A percentile compares a stretch with the other conserved stretches of the same genome.
Evolutionary conservation across 2,888 invertebrate species (phyloP).

Genomic region (Nycteola revayana): DNA sequence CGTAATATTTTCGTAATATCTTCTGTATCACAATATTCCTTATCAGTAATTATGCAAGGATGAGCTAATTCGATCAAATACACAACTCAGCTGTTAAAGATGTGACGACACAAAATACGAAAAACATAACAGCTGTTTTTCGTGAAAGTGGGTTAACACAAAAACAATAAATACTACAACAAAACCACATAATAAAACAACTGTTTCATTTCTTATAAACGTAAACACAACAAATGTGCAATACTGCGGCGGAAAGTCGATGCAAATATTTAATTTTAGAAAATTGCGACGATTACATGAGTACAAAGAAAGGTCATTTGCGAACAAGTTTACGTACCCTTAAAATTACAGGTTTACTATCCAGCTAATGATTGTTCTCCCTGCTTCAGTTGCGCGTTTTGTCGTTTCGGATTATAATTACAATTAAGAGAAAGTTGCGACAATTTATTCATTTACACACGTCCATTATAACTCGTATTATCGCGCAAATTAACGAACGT

Average conservation of each 20-base stretch:
- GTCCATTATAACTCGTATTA: slow-evolving; percentile 52
- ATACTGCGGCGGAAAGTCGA: slow-evolving; percentile 12
- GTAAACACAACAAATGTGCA: neutral
- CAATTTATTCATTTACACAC: slow-evolving; percentile 44
- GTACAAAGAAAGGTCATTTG: slow-evolving; percentile 64
- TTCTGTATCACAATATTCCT: neutral
- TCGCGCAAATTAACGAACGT: slow-evolving; percentile 49
- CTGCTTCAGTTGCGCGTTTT: slow-evolving; percentile 14
- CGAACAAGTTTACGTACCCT: slow-evolving; percentile 45
- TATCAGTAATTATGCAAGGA: neutral
- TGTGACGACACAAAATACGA: no score
- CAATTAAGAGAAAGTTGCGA: slow-evolving; percentile 47
- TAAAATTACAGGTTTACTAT: slow-evolving; percentile 27
- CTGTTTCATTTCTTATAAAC: slow-evolving; percentile 3
- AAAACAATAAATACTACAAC: slow-evolving; percentile 21
- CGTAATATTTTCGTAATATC: no score
- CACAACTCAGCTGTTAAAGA: slow-evolving; percentile 54
- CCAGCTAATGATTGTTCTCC: slow-evolving; percentile 17
- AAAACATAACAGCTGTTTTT: slow-evolving; percentile 72
- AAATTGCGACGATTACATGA: slow-evolving; percentile 49
- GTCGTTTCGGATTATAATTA: slow-evolving; percentile 28
- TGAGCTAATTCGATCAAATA: slow-evolving; percentile 13
- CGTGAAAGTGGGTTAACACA: slow-evolving; percentile 57
- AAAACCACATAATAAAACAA: slow-evolving; percentile 12
- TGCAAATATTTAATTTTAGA: slow-evolving; percentile 28